A percentile compares a stretch with the other conserved stretches of the same genome.
phyloP scores from a whole-genome alignment of 2,888 invertebrate genomes.

The Eledona agricola region DNA sequence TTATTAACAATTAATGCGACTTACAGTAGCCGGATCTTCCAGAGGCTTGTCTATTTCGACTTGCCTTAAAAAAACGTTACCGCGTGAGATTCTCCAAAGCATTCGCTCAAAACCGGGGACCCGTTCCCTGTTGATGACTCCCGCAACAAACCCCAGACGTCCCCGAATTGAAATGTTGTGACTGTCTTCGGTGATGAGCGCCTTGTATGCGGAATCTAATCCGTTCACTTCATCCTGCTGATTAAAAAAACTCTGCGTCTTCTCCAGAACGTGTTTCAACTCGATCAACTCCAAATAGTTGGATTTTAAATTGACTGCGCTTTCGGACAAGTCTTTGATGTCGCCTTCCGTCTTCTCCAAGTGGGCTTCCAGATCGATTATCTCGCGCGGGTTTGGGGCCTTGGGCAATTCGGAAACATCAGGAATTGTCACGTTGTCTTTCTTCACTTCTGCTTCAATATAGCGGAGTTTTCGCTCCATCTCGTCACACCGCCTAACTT shows the following conservation, averaged over 20 bases:
- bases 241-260: constrained; percentile 89
- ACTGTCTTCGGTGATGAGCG: constrained; percentile 66
- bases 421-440: constrained; percentile 82
- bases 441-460: constrained; percentile 86
- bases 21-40: constrained; percentile 85
- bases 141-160: constrained; percentile 78
- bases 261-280: constrained; percentile 88
- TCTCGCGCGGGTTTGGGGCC: constrained; percentile 56
- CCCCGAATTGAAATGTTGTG: constrained; percentile 63
- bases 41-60: constrained; percentile 84
- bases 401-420: constrained; percentile 79
- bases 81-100: constrained; percentile 92
- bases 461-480: constrained; percentile 89
- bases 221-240: constrained; percentile 79
- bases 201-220: constrained; percentile 66
- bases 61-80: constrained; percentile 88
- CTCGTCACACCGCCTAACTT: constrained; percentile 90
- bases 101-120: constrained; percentile 91
- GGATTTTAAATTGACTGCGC: constrained; percentile 89
- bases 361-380: constrained; percentile 81
- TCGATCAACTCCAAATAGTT: constrained; percentile 93
- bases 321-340: constrained; percentile 90
- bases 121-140: constrained; percentile 89
- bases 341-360: constrained; percentile 97
- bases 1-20: constrained; percentile 46